Evolutionary conservation across 2,113 vertebrate genomes (phyloP), one percentile per base, ranked within the genome.

Genomic region (Lichenostomus cassidix): DNA sequence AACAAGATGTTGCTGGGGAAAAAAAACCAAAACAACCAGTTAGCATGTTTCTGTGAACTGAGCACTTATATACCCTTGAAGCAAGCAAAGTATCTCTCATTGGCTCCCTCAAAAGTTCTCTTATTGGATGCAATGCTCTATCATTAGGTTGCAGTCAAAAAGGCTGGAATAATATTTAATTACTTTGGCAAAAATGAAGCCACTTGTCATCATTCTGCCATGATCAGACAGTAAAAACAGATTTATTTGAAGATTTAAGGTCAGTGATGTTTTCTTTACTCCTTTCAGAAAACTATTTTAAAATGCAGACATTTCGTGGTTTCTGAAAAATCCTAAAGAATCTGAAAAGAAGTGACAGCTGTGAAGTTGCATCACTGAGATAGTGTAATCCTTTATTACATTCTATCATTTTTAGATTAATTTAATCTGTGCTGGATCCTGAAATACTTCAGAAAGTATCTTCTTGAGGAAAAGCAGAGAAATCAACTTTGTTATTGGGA

Each of bases 391-490:
- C 41, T 90, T 59, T 92, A 77, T 86, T 90, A 63, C 59, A 58
- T 80, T 83, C 75, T 70, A 86, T 63, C 53, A 47, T 71, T 96
- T 93, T 83, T 88, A 88, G 49, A 86, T 76, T 85, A 80, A 85
- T 92, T 92, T 76, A 76, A 90, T 88, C 82, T 90, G 49, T 85
- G 10, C 58, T 69, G 75, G 64, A 73, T 90, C 50, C 49, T 80
- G 63, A 93, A 93, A 94, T 88, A 69, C 31, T 88, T 94, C 63
- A 58, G 50, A 86, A 93, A 58, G 4, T 65, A 73, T 79, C 31
- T 73, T 80, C 49, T 33, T 53, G 53, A 90, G 62, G 41, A 94
- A 87, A 92, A 90, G 67, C 55, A 73, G 23, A 80, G 28, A 92
- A 93, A 86, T 55, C 35, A 70, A 29, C 59, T 76, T 83, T 59